Percentiles rank a stretch among this genome's conserved stretches.
Evolutionary conservation across 1,140 invertebrate species (phyloP).

Genomic region (Pararge aegeria): DNA sequence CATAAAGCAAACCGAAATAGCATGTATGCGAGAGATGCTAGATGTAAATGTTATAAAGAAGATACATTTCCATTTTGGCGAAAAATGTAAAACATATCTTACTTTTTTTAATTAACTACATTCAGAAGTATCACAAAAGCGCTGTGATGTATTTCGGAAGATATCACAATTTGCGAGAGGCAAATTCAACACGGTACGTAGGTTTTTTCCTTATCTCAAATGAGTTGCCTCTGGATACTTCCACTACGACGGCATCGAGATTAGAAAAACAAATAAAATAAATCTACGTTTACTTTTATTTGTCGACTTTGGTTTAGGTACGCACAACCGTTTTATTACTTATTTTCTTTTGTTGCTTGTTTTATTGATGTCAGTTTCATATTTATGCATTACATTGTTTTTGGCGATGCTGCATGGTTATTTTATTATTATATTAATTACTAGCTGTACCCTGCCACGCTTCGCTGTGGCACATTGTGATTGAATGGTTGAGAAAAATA

Average conservation of each 20-base stretch:
- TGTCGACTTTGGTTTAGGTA: not conserved
- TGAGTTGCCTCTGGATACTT: conserved; percentile 23
- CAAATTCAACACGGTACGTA: conserved; percentile 21
- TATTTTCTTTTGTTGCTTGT: conserved; percentile 1
- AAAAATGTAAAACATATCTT: too few species aligned
- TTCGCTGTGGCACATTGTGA: too few species aligned
- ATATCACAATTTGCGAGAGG: conserved; percentile 14
- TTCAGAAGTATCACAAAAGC: conserved; percentile 9
- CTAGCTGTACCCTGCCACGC: too few species aligned
- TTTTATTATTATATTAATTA: too few species aligned
- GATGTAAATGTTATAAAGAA: too few species aligned
- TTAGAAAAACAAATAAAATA: conserved; percentile 19
- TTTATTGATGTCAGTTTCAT: not conserved
- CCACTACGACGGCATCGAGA: conserved; percentile 10
- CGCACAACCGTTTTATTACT: not conserved
- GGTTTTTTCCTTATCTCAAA: conserved; percentile 29
- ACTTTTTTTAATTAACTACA: not conserved
- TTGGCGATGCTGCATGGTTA: too few species aligned
- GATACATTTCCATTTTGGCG: too few species aligned
- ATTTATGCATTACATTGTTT: not conserved
- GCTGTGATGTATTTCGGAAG: conserved; percentile 13
- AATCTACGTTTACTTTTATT: conserved; percentile 1
- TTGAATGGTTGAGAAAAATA: too few species aligned
- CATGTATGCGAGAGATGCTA: too few species aligned
- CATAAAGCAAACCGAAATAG: too few species aligned